These are phyloP conservation scores for Gymnarchus niloticus DNA, from an alignment of 2,113 vertebrate genomes.

Conservation along the genomic window DNA sequence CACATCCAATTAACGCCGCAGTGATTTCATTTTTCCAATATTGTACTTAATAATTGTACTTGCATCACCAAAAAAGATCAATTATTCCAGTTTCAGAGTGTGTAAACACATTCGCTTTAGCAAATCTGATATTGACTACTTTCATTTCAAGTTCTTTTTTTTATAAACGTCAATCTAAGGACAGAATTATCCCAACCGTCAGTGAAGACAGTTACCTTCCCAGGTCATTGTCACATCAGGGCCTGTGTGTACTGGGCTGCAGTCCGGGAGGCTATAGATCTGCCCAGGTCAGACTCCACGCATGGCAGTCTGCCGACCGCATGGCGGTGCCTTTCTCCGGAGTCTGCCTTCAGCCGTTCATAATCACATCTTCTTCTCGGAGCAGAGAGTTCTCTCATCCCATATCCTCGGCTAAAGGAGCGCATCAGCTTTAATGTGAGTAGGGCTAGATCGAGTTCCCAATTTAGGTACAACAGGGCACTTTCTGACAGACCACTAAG, in stretches of 20 bases:
- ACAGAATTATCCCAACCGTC: too few species aligned
- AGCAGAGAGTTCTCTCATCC: background rate
- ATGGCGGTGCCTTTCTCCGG: background rate
- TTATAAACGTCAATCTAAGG: too few species aligned
- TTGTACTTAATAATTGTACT: too few species aligned
- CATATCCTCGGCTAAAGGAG: background rate
- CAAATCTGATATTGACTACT: too few species aligned
- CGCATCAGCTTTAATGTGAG: background rate
- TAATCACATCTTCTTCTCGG: background rate
- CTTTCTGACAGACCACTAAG: background rate
- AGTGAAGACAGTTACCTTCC: too few species aligned
- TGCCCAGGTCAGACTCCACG: background rate
- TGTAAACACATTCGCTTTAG: too few species aligned
- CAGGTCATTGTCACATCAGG: too few species aligned
- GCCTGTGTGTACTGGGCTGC: background rate
- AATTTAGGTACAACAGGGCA: background rate
- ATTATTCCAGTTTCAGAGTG: too few species aligned
- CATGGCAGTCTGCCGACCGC: background rate
- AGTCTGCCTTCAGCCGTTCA: constrained; percentile 8
- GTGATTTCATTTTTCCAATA: too few species aligned
- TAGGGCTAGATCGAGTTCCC: constrained; percentile 9
- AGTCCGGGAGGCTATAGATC: background rate
- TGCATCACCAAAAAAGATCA: too few species aligned
- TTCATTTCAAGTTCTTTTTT: too few species aligned
- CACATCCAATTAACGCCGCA: too few species aligned